A percentile compares a stretch with the other conserved stretches of the same genome.
These are phyloP conservation scores for Argyresthia albistria DNA, from an alignment of 2,888 invertebrate genomes.

Conservation along the genomic window DNA sequence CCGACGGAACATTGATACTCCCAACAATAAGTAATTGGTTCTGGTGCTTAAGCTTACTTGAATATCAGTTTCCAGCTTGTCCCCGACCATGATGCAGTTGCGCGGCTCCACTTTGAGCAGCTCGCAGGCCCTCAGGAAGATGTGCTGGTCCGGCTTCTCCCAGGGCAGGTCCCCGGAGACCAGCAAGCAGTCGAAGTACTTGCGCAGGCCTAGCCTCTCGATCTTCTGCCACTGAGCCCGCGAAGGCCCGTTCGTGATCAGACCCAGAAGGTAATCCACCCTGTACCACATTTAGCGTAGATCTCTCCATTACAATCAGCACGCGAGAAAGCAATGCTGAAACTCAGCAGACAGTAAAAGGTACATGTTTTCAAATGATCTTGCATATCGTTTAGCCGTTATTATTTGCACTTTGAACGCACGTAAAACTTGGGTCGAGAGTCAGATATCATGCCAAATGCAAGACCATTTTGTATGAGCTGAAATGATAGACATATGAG, in stretches of 20 bases:
- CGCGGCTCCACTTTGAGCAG: slow-evolving; percentile 81
- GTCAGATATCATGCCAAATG: slow-evolving; percentile 14
- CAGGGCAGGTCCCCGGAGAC: slow-evolving; percentile 89
- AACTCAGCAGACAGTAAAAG: too few relatives aligned
- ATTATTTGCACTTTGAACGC: background rate
- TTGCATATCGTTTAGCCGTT: slow-evolving; percentile 22
- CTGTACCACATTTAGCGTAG: slow-evolving; percentile 69
- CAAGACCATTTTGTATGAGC: slow-evolving; percentile 42
- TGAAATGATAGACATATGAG: slow-evolving; percentile 18
- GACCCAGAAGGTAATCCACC: slow-evolving; percentile 81
- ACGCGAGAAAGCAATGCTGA: slow-evolving; percentile 30
- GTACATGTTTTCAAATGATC: slow-evolving; percentile 29
- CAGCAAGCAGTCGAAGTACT: slow-evolving; percentile 84
- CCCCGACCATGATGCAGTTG: slow-evolving; percentile 89
- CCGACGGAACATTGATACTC: too few relatives aligned
- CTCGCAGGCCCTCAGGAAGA: slow-evolving; percentile 86
- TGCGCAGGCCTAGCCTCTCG: slow-evolving; percentile 76
- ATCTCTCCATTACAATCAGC: slow-evolving; percentile 63
- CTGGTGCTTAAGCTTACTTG: slow-evolving; percentile 55
- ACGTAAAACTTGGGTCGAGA: background rate
- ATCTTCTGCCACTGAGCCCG: slow-evolving; percentile 93
- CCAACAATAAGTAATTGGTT: too few relatives aligned
- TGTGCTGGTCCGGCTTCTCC: slow-evolving; percentile 88
- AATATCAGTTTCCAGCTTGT: slow-evolving; percentile 90
- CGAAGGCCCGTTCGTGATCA: slow-evolving; percentile 91